Percentiles rank a stretch among this genome's conserved stretches.
Evolutionary conservation across 2,113 vertebrate species (phyloP).

Genomic region (Egretta garzetta): DNA sequence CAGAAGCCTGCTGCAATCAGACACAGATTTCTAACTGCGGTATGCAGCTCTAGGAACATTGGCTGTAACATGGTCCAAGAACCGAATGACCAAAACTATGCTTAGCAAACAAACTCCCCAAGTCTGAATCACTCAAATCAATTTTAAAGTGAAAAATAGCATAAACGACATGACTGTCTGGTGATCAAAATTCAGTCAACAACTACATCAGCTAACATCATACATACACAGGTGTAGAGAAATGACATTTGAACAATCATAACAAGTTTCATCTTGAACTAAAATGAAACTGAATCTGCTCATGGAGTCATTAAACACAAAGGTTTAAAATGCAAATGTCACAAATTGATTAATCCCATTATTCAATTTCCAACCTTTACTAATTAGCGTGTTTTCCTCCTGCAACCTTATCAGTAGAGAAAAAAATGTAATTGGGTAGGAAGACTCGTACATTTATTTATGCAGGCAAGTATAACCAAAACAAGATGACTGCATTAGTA

Average conservation of each 20-base stretch:
- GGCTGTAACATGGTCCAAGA: background rate
- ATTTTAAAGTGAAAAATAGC: background rate
- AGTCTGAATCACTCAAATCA: background rate
- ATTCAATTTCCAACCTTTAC: background rate
- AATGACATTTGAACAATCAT: background rate
- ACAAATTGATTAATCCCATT: background rate
- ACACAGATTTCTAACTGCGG: background rate
- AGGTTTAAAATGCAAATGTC: background rate
- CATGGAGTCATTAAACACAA: background rate
- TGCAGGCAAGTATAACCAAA: background rate
- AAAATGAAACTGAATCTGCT: background rate
- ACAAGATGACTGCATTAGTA: background rate
- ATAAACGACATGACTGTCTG: background rate
- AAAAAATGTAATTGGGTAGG: background rate
- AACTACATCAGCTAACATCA: background rate
- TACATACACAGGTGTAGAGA: background rate
- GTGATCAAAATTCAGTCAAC: background rate
- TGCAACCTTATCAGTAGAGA: background rate
- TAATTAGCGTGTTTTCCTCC: background rate
- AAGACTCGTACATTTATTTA: background rate
- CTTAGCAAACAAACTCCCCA: background rate
- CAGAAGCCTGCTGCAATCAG: background rate
- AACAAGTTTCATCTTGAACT: background rate
- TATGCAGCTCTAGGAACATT: background rate
- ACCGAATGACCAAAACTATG: background rate